Percentiles rank a stretch among this genome's conserved stretches.
These are phyloP conservation scores for Ceraclea dissimilis DNA, from an alignment of 2,888 invertebrate genomes.

Conservation along the genomic window DNA sequence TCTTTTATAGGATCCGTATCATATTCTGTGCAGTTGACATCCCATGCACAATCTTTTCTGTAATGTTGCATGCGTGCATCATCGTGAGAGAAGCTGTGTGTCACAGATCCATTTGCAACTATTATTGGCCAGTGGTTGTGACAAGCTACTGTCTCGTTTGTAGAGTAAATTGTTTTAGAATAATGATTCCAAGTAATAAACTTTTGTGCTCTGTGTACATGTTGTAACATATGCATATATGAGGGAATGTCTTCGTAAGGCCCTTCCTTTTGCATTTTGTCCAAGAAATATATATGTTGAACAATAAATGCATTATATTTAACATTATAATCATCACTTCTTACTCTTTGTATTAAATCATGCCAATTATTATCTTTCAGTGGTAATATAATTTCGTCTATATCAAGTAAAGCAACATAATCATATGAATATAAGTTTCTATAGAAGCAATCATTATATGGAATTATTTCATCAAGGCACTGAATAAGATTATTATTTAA, in stretches of 20 bases:
- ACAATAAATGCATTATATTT: slow-evolving; percentile 75
- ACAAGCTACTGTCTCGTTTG: slow-evolving; percentile 76
- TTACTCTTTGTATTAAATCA: slow-evolving; percentile 65
- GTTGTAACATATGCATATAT: slow-evolving; percentile 90
- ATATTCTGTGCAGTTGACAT: slow-evolving; percentile 68
- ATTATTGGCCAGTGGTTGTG: slow-evolving; percentile 87
- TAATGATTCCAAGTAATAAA: slow-evolving; percentile 89
- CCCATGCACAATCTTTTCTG: slow-evolving; percentile 83
- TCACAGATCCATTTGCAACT: not conserved
- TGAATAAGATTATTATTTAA: slow-evolving; percentile 88
- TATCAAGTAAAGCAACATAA: slow-evolving; percentile 81
- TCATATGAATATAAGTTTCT: slow-evolving; percentile 84
- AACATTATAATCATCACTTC: slow-evolving; percentile 39
- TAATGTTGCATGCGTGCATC: slow-evolving; percentile 91
- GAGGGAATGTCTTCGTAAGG: slow-evolving; percentile 59
- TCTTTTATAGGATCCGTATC: slow-evolving; percentile 66
- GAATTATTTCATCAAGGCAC: slow-evolving; percentile 88
- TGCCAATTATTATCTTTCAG: slow-evolving; percentile 66
- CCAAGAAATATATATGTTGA: slow-evolving; percentile 85
- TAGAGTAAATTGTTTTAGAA: slow-evolving; percentile 90
- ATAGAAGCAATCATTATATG: slow-evolving; percentile 94
- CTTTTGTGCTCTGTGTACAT: slow-evolving; percentile 81
- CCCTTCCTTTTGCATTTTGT: slow-evolving; percentile 70
- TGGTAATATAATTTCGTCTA: slow-evolving; percentile 93
- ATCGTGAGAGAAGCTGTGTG: slow-evolving; percentile 67